These are phyloP conservation scores for Dascyllus trimaculatus DNA, from an alignment of 2,113 vertebrate genomes.

Conservation along the genomic window DNA sequence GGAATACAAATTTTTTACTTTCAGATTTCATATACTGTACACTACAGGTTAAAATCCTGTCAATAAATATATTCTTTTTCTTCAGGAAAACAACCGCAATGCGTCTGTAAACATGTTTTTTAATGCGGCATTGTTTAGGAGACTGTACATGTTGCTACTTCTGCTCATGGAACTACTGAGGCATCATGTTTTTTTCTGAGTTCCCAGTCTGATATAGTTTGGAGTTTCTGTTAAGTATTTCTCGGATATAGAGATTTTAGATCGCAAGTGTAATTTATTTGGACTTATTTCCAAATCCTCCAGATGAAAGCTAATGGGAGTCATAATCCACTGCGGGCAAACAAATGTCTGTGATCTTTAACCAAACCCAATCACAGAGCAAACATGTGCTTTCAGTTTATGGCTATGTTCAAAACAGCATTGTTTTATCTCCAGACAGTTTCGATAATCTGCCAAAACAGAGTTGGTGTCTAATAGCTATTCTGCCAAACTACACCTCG, in stretches of 20 bases:
- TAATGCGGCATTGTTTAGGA: constrained; percentile 16
- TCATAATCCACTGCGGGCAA: constrained; percentile 29
- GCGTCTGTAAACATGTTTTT: constrained; percentile 53
- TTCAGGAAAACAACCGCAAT: constrained; percentile 53
- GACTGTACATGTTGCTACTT: constrained; percentile 4
- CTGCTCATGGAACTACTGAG: constrained; percentile 2
- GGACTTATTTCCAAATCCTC: constrained; percentile 14
- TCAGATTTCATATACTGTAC: constrained; percentile 73
- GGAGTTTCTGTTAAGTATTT: constrained; percentile 14
- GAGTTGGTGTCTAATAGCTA: constrained; percentile 43
- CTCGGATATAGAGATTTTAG: constrained; percentile 1
- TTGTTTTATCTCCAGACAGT: background rate
- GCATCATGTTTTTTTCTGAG: background rate
- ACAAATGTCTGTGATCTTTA: constrained; percentile 1
- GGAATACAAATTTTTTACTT: constrained; percentile 52
- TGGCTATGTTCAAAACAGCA: background rate
- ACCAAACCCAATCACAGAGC: background rate
- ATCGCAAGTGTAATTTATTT: constrained; percentile 1
- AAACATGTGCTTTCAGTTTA: constrained; percentile 31
- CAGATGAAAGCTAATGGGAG: constrained; percentile 9
- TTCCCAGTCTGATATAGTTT: background rate
- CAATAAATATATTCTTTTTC: constrained; percentile 79
- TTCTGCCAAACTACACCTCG: constrained; percentile 60
- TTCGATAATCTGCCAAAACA: constrained; percentile 50
- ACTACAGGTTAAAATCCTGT: constrained; percentile 82